Evolutionary conservation across 2,888 invertebrate genomes (phyloP).

Genomic region (Dasysyrphus tricinctus): DNA sequence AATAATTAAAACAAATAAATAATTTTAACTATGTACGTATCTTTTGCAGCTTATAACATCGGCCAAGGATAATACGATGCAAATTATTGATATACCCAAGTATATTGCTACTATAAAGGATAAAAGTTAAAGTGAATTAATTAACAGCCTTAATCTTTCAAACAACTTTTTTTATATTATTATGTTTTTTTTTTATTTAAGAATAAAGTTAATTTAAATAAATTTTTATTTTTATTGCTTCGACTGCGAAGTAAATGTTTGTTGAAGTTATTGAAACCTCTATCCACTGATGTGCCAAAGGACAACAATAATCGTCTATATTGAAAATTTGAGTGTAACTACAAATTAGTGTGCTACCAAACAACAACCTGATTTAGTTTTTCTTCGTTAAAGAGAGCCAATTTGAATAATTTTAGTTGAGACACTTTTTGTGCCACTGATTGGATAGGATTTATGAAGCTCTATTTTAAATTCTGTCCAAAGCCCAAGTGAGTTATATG

Average conservation of each 20-base stretch:
- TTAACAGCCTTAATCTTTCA: conserved; percentile 12
- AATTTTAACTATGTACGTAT: not conserved
- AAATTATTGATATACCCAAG: conserved; percentile 87
- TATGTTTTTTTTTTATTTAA: not conserved
- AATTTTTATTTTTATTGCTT: conserved; percentile 7
- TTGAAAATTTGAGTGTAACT: no score
- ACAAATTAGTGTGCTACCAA: no score
- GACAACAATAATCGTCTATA: no score
- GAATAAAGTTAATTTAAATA: conserved; percentile 50
- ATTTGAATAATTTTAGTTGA: no score
- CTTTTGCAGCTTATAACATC: conserved; percentile 86
- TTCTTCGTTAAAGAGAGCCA: no score
- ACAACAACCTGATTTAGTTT: no score
- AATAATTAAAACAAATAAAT: not conserved
- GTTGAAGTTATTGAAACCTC: not conserved
- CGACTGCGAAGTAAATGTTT: not conserved
- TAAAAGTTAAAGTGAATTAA: conserved; percentile 55
- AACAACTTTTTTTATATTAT: conserved; percentile 11
- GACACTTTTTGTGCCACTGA: no score
- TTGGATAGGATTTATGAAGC: no score
- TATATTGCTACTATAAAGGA: conserved; percentile 72
- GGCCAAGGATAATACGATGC: conserved; percentile 87
- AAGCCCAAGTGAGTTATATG: no score
- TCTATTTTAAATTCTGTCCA: no score
- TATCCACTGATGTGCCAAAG: not conserved